These are phyloP conservation scores for Castor canadensis DNA, from an alignment of 2,113 vertebrate species.

Conservation along the genomic window DNA sequence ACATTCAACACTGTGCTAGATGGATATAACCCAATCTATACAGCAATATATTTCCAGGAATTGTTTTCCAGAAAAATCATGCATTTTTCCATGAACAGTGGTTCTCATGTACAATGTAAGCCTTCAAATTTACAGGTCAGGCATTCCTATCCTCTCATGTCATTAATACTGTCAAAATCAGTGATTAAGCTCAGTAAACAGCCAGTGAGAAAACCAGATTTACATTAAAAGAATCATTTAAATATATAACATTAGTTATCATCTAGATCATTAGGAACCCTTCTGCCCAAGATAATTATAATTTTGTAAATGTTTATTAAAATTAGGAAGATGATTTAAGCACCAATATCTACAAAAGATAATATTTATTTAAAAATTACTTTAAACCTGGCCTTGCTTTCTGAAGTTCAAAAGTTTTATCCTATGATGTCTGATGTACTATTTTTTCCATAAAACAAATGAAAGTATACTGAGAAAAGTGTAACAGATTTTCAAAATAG, in stretches of 20 bases:
- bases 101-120: constrained; percentile 74
- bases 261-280: neutral
- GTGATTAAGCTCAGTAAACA: constrained; percentile 24
- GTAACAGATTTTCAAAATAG: neutral
- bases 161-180: constrained; percentile 50
- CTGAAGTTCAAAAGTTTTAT: neutral
- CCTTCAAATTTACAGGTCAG: constrained; percentile 66
- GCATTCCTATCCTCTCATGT: constrained; percentile 63
- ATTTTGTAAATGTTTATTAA: neutral
- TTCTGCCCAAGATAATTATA: neutral
- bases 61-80: constrained; percentile 76
- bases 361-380: neutral
- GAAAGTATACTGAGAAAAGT: neutral
- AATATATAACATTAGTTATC: neutral
- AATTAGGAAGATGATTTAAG: neutral
- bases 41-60: constrained; percentile 78
- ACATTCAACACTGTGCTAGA: constrained; percentile 67
- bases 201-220: neutral
- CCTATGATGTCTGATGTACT: neutral
- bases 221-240: neutral
- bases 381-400: neutral
- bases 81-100: constrained; percentile 64
- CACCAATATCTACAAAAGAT: neutral
- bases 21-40: constrained; percentile 79
- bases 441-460: neutral